Evolutionary conservation across 2,797 vertebrate genomes (phyloP).

Genomic region (Acrocephalus scirpaceus): DNA sequence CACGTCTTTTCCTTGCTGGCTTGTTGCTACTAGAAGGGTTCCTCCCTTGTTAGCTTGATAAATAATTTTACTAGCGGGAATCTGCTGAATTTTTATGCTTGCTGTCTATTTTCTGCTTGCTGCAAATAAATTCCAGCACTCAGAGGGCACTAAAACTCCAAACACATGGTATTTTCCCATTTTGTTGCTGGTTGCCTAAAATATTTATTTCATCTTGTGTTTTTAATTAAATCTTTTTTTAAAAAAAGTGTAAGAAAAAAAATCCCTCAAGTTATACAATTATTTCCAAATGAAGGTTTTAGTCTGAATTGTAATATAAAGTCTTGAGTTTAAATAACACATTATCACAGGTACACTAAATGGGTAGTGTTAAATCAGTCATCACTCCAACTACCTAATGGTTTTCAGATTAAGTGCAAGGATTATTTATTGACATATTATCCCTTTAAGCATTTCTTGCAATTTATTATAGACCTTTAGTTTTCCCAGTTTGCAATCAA

Average conservation of each 20-base stretch:
- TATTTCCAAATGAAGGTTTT: slow-evolving; percentile 26
- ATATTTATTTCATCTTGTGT: slow-evolving; percentile 77
- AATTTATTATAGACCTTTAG: background rate
- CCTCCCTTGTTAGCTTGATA: slow-evolving; percentile 98
- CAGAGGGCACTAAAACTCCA: slow-evolving; percentile 90
- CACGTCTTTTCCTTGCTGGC: slow-evolving; percentile 88
- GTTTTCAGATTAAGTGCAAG: slow-evolving; percentile 4
- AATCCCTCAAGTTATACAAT: background rate
- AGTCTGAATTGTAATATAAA: background rate
- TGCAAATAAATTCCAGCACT: slow-evolving; percentile 96
- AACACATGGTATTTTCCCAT: slow-evolving; percentile 82
- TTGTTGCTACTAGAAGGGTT: slow-evolving; percentile 83
- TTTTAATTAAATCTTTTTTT: slow-evolving; percentile 74
- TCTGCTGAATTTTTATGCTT: slow-evolving; percentile 96
- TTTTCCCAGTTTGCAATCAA: slow-evolving; percentile 29
- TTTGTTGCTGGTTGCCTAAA: slow-evolving; percentile 77
- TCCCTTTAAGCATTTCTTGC: background rate
- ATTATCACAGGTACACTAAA: background rate
- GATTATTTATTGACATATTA: slow-evolving; percentile 19
- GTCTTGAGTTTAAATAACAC: background rate
- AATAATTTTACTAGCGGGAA: slow-evolving; percentile 96
- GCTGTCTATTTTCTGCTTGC: slow-evolving; percentile 93
- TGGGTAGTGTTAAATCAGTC: slow-evolving; percentile 19
- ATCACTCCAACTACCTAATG: background rate
- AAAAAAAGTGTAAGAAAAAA: background rate